phyloP scores from a whole-genome alignment of 2,113 vertebrate species.

The Mustelus asterias region DNA sequence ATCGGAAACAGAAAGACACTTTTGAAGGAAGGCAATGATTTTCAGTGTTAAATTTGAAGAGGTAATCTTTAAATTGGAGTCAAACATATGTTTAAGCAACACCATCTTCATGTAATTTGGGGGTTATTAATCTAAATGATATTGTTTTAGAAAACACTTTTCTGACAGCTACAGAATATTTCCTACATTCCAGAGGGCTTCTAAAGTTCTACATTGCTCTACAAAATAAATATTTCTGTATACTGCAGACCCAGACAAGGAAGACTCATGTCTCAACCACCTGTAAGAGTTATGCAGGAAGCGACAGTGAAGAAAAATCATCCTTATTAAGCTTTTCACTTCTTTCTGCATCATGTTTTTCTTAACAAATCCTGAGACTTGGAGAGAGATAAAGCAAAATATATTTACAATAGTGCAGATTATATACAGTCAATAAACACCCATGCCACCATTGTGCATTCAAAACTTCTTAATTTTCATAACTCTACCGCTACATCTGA shows the following conservation, averaged over 20 bases:
- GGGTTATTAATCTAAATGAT: slow-evolving; percentile 19
- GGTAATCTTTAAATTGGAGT: slow-evolving; percentile 3
- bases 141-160: slow-evolving; percentile 23
- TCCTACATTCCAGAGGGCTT: slow-evolving; percentile 6
- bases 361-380: neutral
- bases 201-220: neutral
- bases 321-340: neutral
- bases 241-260: neutral
- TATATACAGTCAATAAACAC: no score
- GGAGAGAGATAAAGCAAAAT: no score
- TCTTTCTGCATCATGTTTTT: neutral
- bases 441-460: no score
- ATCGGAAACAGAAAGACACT: slow-evolving; percentile 17
- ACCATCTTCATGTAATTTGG: slow-evolving; percentile 17
- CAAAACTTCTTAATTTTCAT: no score
- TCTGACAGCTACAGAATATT: slow-evolving; percentile 16
- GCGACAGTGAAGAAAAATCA: neutral
- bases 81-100: neutral
- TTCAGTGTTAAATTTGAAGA: neutral
- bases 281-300: slow-evolving; percentile 12
- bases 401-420: no score
- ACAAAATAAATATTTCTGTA: neutral
- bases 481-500: no score
- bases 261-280: neutral
- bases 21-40: neutral